phyloP scores from a whole-genome alignment of 2,797 vertebrate species.

The Hemitrygon akajei region DNA sequence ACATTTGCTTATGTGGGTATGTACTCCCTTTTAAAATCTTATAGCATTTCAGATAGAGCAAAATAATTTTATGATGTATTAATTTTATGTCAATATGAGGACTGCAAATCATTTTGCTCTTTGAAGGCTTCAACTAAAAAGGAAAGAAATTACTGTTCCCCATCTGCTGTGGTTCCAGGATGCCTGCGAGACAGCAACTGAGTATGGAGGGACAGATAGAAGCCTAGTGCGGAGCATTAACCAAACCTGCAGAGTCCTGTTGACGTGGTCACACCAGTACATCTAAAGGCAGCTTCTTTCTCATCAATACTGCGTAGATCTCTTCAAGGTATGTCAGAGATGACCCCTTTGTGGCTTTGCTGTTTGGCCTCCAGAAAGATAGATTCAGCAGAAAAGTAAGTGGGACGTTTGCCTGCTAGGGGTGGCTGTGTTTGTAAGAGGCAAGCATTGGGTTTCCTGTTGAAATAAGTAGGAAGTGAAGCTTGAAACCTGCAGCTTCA shows the following conservation, averaged over 20 bases:
- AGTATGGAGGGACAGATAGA: background rate
- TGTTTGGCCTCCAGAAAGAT: background rate
- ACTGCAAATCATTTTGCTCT: no score
- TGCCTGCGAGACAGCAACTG: background rate
- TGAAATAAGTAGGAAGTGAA: slow-evolving; percentile 14
- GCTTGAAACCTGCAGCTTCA: slow-evolving; percentile 9
- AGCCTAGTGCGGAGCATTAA: background rate
- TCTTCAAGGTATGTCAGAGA: background rate
- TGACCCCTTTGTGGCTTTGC: background rate
- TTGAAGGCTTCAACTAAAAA: background rate
- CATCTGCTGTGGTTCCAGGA: background rate
- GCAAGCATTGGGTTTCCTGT: background rate
- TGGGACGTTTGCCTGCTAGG: background rate
- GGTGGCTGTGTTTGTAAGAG: background rate
- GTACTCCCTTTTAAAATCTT: background rate
- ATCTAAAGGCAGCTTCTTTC: background rate
- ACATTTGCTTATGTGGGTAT: no score
- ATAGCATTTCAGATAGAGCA: background rate
- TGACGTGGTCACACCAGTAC: background rate
- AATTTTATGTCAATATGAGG: background rate
- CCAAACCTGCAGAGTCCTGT: background rate
- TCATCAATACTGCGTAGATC: background rate
- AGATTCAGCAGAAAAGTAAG: background rate
- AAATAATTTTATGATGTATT: background rate
- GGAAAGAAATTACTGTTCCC: background rate